Evolutionary conservation across 2,888 invertebrate species (phyloP).

Genomic region (Caenorhabditis afra): DNA sequence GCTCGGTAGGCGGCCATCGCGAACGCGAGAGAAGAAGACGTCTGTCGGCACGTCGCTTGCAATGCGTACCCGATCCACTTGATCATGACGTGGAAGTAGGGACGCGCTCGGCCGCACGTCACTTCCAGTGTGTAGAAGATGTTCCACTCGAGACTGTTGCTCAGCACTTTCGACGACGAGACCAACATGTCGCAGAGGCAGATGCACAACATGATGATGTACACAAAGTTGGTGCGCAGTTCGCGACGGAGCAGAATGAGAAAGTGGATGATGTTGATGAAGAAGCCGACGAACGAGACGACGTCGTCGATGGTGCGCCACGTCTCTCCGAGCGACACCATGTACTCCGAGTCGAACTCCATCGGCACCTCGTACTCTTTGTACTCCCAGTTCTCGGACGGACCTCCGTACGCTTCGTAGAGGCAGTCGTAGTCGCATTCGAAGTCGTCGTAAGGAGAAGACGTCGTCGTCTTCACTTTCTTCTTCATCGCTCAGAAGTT

Average conservation of each 20-base stretch:
- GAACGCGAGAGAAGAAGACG: neutral
- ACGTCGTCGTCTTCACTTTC: no score
- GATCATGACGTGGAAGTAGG: neutral
- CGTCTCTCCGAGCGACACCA: neutral
- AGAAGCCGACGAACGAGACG: neutral
- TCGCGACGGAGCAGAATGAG: neutral
- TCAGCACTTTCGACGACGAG: neutral
- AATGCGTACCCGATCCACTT: neutral
- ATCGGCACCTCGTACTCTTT: neutral
- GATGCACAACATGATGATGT: constrained; percentile 4
- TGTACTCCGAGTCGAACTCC: neutral
- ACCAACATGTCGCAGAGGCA: neutral
- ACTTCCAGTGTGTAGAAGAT: neutral
- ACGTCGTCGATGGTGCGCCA: neutral
- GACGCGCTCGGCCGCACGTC: neutral
- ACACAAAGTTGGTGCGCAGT: neutral
- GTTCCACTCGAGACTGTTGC: neutral
- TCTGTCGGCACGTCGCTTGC: neutral
- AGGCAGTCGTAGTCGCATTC: no score
- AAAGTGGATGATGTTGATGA: constrained; percentile 8
- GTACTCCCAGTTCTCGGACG: no score
- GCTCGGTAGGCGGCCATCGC: neutral
- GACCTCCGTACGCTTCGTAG: no score
- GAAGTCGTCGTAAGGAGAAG: no score
- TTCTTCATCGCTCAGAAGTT: no score